Evolutionary conservation across 2,888 invertebrate genomes (phyloP).

Genomic region (Stramonita haemastoma): DNA sequence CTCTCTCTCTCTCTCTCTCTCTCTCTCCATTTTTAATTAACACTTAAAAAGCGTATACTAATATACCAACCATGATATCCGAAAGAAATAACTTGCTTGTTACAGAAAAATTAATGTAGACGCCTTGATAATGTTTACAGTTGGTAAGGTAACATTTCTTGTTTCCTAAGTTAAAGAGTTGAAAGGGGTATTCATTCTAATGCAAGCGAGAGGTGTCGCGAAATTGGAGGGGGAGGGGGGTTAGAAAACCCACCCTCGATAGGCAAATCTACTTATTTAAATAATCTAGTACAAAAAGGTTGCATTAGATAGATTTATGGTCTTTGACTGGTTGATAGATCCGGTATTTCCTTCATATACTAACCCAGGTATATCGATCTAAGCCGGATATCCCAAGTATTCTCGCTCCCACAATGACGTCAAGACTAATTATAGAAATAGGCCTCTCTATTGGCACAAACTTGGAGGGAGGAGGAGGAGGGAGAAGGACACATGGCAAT

Average conservation of each 20-base stretch:
- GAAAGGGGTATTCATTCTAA: background rate
- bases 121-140: background rate
- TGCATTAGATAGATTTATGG: no score
- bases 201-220: background rate
- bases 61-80: background rate
- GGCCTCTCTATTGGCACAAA: background rate
- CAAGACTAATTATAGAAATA: background rate
- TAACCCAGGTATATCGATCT: no score
- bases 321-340: no score
- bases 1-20: background rate
- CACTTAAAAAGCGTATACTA: background rate
- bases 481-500: background rate
- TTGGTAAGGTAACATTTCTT: background rate
- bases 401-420: background rate
- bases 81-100: no score
- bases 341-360: no score
- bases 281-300: no score
- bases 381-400: no score
- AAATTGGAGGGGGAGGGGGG: no score
- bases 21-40: background rate
- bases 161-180: constrained; percentile 26
- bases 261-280: no score
- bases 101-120: no score
- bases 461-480: background rate
- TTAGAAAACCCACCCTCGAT: background rate